Base-by-base conservation (phyloP, 1,140 invertebrate genomes). In the Hycleus cichorii region DNA sequence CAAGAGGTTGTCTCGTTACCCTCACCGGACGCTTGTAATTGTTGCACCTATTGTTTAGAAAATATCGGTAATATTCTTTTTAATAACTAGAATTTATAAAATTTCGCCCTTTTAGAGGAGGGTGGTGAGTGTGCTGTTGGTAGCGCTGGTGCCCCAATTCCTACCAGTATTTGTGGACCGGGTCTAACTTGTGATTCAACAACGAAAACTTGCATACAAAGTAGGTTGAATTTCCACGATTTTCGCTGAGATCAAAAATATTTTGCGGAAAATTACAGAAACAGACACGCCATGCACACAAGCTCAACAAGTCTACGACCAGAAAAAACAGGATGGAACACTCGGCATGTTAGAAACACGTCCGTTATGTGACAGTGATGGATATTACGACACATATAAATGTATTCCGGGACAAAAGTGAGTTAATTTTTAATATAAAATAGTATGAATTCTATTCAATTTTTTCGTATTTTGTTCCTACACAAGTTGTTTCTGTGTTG, bases 341-440 rank as follows among this genome's bases (percentile, higher is more conserved):
- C 48, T 74, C 12, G 74, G 74, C 25, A 66, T 64, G 49, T 61
- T 72, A 57, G 66, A 76, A 70, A 9, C 74, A 24, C 69, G 78
- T 7, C 79, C 80, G 0, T 59, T 64, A 9, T 85, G 83, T 63
- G 79, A 83, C 66, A 75, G 66, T 3, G 76, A 79, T 62, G 83
- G 81, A 8, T 65, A 74, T 11, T 83, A 69, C 64, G 65, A 70
- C 3, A 56, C 78, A 0, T 75, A 74, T 42, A 69, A 76, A 56
- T 85, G 83, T 60, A 76, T 81, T 40, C 79, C 79, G 27, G 79
- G 80, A 32, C 78, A 82, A 64, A 80, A 78, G 81, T 83, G 72
- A 75, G 74, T 69, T 18, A 32, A 32, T 32, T 32, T 24, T 39
- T 32, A 48, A 25, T 25, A 56, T 25, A 32, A 38, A 38, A 47